Evolutionary conservation across 2,797 vertebrate genomes (phyloP).

Genomic region (Sphenodon punctatus): DNA sequence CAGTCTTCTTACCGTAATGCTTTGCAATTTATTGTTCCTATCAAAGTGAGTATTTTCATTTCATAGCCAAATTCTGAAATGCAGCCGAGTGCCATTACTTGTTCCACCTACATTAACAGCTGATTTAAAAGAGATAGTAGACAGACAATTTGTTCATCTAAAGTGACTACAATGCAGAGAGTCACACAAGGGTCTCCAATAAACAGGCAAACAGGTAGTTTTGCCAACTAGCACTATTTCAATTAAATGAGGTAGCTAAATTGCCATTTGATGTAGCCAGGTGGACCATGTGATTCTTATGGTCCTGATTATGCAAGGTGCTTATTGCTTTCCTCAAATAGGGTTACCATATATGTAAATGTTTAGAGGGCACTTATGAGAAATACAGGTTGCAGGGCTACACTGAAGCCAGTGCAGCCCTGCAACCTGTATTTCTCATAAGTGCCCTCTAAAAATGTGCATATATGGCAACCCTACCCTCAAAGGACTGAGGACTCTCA

Average conservation of each 20-base stretch:
- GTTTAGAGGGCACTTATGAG: too few species aligned
- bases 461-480: too few species aligned
- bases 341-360: too few species aligned
- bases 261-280: neutral
- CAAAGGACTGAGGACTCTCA: neutral
- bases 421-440: too few species aligned
- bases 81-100: neutral
- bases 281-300: neutral
- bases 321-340: too few species aligned
- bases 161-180: neutral
- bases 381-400: too few species aligned
- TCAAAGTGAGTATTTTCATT: neutral
- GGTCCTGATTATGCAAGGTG: neutral
- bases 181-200: neutral
- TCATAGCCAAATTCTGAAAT: neutral
- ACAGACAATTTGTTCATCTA: neutral
- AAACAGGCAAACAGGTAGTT: slow-evolving; percentile 13
- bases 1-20: neutral
- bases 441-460: too few species aligned
- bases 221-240: neutral
- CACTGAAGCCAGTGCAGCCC: too few species aligned
- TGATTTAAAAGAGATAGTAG: fast-evolving
- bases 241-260: neutral
- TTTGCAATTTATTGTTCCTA: neutral
- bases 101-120: neutral